phyloP scores from a whole-genome alignment of 2,113 vertebrate genomes.

The Grus americana region DNA sequence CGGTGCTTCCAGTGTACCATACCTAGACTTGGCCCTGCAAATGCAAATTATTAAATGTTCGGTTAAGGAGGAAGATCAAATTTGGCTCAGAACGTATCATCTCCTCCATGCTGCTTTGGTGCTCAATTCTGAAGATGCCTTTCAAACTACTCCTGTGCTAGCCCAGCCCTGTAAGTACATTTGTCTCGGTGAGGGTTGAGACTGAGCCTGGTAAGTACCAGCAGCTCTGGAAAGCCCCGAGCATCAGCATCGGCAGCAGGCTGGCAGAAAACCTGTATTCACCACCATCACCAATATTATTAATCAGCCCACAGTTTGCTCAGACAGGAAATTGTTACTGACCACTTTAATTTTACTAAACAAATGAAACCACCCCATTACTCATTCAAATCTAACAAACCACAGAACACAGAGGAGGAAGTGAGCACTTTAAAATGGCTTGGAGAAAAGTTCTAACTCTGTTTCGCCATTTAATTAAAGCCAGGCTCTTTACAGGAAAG shows the following conservation, averaged over 20 bases:
- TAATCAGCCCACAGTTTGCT: conserved; percentile 28
- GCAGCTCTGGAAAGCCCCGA: conserved; percentile 15
- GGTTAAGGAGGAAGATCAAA: neutral
- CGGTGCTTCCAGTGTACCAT: rapidly evolving
- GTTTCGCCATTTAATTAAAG: conserved; percentile 63
- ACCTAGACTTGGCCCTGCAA: neutral
- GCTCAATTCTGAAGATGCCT: neutral
- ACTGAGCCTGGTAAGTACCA: neutral
- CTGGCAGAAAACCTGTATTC: neutral
- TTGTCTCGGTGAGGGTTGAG: neutral
- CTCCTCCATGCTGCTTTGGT: rapidly evolving
- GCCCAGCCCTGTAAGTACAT: neutral
- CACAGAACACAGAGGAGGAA: conserved; percentile 62
- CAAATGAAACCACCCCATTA: conserved; percentile 67
- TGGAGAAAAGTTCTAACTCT: conserved; percentile 60
- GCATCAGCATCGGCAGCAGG: neutral
- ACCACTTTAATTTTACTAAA: conserved; percentile 64
- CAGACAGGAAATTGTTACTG: conserved; percentile 67
- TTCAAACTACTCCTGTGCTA: neutral
- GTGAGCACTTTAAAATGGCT: conserved; percentile 47
- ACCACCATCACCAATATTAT: conserved; percentile 20
- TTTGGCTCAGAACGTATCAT: neutral
- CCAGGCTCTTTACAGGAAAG: conserved; percentile 55
- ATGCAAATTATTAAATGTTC: neutral
- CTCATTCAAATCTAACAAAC: conserved; percentile 67